Evolutionary conservation across 2,797 vertebrate species (phyloP).

Genomic region (Rhynchotus rufescens): DNA sequence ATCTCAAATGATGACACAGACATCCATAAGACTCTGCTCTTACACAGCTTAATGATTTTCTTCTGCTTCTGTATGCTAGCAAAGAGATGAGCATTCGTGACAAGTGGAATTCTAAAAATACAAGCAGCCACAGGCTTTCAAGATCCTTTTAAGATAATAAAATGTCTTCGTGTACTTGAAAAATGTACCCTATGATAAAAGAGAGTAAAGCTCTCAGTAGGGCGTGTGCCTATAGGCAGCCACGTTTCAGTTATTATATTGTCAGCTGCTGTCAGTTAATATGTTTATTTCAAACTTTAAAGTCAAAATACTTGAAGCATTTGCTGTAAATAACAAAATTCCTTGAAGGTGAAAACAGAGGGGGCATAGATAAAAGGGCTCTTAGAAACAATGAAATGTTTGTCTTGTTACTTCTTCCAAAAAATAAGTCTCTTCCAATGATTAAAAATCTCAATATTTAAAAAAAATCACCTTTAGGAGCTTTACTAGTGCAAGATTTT

Average conservation of each 20-base stretch:
- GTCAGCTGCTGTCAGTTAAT: background rate
- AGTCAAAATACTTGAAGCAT: background rate
- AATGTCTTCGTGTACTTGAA: background rate
- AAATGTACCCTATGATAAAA: background rate
- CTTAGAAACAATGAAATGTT: background rate
- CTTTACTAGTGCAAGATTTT: background rate
- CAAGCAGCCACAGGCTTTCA: background rate
- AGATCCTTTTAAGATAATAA: background rate
- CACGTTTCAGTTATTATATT: background rate
- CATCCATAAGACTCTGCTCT: background rate
- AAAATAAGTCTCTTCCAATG: background rate
- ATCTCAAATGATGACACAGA: background rate
- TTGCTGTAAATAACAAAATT: background rate
- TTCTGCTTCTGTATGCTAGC: background rate
- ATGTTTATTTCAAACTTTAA: background rate
- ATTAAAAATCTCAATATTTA: background rate
- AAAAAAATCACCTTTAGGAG: background rate
- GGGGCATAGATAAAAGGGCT: background rate
- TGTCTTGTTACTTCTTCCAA: background rate
- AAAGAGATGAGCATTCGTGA: background rate
- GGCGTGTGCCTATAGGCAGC: background rate
- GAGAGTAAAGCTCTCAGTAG: background rate
- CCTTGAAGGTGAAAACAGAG: background rate
- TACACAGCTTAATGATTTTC: background rate
- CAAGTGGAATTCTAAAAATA: background rate